These are phyloP conservation scores for Pinctada fucata DNA, from an alignment of 2,888 invertebrate genomes.

Conservation along the genomic window DNA sequence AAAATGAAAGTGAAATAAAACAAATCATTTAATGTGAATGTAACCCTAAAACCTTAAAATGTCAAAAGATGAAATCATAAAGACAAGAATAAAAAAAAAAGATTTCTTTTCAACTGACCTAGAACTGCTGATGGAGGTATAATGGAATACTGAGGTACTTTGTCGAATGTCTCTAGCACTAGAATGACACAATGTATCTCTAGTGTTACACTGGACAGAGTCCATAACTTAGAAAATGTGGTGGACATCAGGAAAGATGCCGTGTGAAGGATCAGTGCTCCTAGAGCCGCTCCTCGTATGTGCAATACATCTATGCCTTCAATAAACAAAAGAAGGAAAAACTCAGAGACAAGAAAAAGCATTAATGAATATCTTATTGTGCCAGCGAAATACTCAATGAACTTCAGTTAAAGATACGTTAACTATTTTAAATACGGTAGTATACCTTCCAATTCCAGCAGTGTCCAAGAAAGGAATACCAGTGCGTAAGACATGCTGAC, in stretches of 20 bases:
- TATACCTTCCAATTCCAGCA: constrained; percentile 22
- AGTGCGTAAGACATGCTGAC: constrained; percentile 42
- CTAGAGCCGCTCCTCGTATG: constrained; percentile 44
- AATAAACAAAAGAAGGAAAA: not conserved
- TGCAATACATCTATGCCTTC: not conserved
- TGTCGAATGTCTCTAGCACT: constrained; percentile 47
- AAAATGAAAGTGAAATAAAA: too few relatives aligned
- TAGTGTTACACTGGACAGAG: constrained; percentile 50
- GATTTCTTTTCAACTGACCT: constrained; percentile 40
- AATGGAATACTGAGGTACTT: constrained; percentile 49
- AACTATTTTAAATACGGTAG: not conserved
- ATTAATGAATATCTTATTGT: not conserved
- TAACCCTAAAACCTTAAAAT: too few relatives aligned
- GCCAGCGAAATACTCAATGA: too few relatives aligned
- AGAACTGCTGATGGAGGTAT: constrained; percentile 51
- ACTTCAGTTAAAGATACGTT: not conserved
- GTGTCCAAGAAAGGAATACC: constrained; percentile 55
- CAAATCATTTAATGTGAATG: too few relatives aligned
- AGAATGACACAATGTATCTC: constrained; percentile 52
- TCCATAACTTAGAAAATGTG: constrained; percentile 56
- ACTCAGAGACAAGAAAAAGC: not conserved
- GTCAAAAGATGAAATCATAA: constrained; percentile 52
- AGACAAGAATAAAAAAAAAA: constrained; percentile 22
- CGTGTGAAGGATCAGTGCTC: constrained; percentile 50
- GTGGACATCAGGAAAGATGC: constrained; percentile 46